Conservation (phyloP, 2,888 invertebrate species). For the Drosophila fungiperda region DNA sequence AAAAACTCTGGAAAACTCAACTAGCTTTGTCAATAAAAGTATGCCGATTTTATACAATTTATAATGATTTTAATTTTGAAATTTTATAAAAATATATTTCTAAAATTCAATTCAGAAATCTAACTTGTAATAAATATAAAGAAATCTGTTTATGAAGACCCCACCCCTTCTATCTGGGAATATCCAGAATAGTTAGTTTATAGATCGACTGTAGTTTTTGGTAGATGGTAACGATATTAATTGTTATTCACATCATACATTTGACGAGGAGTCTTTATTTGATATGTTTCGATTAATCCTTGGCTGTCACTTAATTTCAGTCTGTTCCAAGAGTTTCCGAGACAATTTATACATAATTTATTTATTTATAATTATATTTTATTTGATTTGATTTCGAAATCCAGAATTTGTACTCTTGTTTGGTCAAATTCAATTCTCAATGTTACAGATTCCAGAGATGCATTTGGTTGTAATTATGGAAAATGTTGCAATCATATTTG, state of each 20-base stretch:
- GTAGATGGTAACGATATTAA: not conserved
- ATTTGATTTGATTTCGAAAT: not conserved
- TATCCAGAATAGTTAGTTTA: not conserved
- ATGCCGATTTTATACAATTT: not conserved
- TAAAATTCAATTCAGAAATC: not conserved
- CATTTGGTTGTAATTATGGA: not conserved
- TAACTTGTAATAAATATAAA: not conserved
- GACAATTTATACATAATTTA: not conserved
- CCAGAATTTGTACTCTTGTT: not conserved
- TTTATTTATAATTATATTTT: not conserved
- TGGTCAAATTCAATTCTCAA: not conserved
- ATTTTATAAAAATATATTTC: not conserved
- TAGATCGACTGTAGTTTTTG: no score
- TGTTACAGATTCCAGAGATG: not conserved
- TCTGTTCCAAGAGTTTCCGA: not conserved
- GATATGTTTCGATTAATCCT: slow-evolving; percentile 1
- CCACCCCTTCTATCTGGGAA: not conserved
- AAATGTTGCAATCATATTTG: not conserved
- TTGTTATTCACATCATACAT: not conserved
- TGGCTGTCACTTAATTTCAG: not conserved
- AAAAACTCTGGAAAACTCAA: no score
- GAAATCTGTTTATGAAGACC: not conserved
- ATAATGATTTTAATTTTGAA: no score
- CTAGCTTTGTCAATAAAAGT: no score
- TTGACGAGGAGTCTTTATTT: not conserved